Base-by-base conservation (phyloP, 2,113 vertebrate genomes). In the Willisornis vidua region DNA sequence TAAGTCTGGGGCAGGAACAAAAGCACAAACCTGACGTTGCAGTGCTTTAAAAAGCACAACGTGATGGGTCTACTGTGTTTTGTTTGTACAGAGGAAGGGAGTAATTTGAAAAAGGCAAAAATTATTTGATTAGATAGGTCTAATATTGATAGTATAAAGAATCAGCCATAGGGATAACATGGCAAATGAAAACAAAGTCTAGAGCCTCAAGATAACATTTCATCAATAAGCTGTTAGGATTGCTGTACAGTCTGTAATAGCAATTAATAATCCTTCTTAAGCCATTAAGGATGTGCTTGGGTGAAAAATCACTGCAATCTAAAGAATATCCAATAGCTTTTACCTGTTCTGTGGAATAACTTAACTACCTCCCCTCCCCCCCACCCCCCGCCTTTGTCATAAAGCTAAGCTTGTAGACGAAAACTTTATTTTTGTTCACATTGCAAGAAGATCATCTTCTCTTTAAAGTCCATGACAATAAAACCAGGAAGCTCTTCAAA, bases 261-360 rank as follows among this genome's bases (percentile, higher is more conserved):
- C 54, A 93, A 93, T 87, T 95, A 94, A 83, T 93, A 96, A 95
- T 54, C 49, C 43, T 84, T 89, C 72, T 79, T 65, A 72, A 94
- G 63, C 67, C 94, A 87, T 88, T 96, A 84, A 94, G 54, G 46
- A 25, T 62, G 19, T 74, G 37, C 66, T 73, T 58, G 54, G 66
- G 59, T 63, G 80, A 96, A 91, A 87, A 89, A 71, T 91, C 85
- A 83, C 37, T 57, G 28, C 10, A 76, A 76, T 31, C 26, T 79
- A n/a, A 35, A 63, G 23, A 74, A 48, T 80, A 61, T 63, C 46
- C 31, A 80, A 66, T 70, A 62, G 13, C 54, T 89, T 91, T 82
- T 87, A 73, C n/a, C 61, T 91, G 35, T 89, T 14, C 28, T 62
- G 43, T 66, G 20, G 12, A 61, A 61, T 63, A 12, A 31, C 35